Base-by-base conservation (phyloP, 2,888 invertebrate genomes). In the Xestoiulus laeticollis region DNA sequence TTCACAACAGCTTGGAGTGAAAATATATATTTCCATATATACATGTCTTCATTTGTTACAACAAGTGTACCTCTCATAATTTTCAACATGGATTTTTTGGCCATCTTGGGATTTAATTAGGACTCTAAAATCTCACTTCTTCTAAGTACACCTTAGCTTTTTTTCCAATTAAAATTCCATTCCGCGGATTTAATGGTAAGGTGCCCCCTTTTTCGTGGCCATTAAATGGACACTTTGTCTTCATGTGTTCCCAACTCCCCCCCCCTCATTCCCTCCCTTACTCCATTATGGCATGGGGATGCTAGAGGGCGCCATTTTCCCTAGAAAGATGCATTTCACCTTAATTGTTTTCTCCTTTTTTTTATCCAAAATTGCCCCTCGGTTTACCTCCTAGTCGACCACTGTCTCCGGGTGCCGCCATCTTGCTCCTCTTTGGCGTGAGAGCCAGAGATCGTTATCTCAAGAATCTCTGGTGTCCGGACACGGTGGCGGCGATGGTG, bases 391-490 rank as follows among this genome's bases (percentile, higher is more conserved):
- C 68, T 26, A 68, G 68, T 22, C n/a, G 22, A 68, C 68, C 68
- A 68, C 26, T 68, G 68, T 68, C 68, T 68, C 26, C 26, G 68
- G 26, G 68, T 26, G 59, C 59, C 59, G 59, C 59, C 59, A 59
- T n/a, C 59, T 59, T n/a, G 59, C n/a, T 59, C 59, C 59, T 59
- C 59, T 19, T 43, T n/a, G 16, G 12, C 59, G 19, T 59, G 59
- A 59, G 59, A n/a, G 59, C 59, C n/a, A 22, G 53, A 86, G 86
- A 86, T 86, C 38, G 48, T 32, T 68, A 86, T 86, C 86, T 86
- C 53, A 86, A 86, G 68, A 86, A 86, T 86, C 48, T 86, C 86
- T 30, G 22, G 4, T 59, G 86, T 84, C 84, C 84, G 43, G 38
- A 38, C 84, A 84, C 19, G 43, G 84, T 84, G 84, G 84, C 33